Conservation (phyloP, 2,888 invertebrate genomes). For the Eupsilia transversa region DNA sequence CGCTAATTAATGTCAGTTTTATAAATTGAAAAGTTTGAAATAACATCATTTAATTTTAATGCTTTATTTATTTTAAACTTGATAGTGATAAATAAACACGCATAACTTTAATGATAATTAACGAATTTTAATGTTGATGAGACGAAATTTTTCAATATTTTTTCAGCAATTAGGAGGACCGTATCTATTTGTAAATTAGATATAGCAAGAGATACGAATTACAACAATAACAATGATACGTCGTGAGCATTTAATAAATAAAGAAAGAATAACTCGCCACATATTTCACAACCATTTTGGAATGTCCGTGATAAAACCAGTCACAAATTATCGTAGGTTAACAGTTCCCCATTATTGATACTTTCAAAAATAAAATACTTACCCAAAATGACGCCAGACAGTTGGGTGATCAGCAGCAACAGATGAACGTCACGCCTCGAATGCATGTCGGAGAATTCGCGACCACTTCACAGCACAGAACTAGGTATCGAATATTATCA, state of each 20-base stretch:
- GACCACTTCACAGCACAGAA: conserved; percentile 70
- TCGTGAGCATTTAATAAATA: background rate
- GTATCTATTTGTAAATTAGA: no score
- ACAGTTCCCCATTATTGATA: background rate
- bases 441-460: conserved; percentile 76
- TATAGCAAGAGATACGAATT: background rate
- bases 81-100: background rate
- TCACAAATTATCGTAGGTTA: background rate
- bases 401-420: conserved; percentile 71
- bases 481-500: conserved; percentile 84
- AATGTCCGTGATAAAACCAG: background rate
- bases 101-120: no score
- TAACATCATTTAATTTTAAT: background rate
- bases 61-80: conserved; percentile 18
- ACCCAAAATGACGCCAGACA: conserved; percentile 80
- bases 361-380: conserved; percentile 60
- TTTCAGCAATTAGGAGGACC: no score
- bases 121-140: no score
- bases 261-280: background rate
- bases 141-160: no score
- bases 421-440: conserved; percentile 72
- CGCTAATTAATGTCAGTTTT: background rate
- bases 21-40: background rate
- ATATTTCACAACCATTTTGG: no score
- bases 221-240: background rate